These are phyloP conservation scores for Rhombomys opimus DNA, from an alignment of 2,113 vertebrate species.

Conservation along the genomic window DNA sequence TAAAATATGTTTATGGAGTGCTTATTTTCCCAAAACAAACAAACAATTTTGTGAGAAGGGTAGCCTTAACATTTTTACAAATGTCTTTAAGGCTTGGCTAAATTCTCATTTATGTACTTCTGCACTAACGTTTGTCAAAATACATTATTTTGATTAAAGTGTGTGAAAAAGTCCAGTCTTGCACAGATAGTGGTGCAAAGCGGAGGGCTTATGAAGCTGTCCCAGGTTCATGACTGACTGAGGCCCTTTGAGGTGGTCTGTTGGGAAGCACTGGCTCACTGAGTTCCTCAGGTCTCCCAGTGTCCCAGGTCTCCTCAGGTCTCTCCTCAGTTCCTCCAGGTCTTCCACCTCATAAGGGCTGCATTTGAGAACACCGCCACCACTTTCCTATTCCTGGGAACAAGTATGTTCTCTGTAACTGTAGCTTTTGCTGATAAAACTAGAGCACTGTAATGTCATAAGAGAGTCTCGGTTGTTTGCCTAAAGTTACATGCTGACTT, in stretches of 20 bases:
- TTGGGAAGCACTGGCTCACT: neutral
- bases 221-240: neutral
- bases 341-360: too few species aligned
- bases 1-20: neutral
- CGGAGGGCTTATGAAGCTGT: neutral
- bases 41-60: neutral
- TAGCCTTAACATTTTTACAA: neutral
- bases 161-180: neutral
- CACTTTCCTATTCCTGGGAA: neutral
- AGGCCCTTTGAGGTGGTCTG: neutral
- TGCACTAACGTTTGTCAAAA: neutral
- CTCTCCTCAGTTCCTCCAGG: too few species aligned
- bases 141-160: neutral
- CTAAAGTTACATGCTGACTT: neutral
- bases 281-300: neutral
- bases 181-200: neutral
- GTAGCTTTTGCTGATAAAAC: neutral
- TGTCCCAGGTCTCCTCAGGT: too few species aligned
- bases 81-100: neutral
- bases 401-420: neutral
- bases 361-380: neutral
- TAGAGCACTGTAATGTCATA: neutral
- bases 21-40: neutral
- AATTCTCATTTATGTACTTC: neutral
- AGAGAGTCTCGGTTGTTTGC: neutral